A percentile compares a stretch with the other conserved stretches of the same genome.
phyloP scores from a whole-genome alignment of 2,113 vertebrate species.

The Balaenoptera acutorostrata region DNA sequence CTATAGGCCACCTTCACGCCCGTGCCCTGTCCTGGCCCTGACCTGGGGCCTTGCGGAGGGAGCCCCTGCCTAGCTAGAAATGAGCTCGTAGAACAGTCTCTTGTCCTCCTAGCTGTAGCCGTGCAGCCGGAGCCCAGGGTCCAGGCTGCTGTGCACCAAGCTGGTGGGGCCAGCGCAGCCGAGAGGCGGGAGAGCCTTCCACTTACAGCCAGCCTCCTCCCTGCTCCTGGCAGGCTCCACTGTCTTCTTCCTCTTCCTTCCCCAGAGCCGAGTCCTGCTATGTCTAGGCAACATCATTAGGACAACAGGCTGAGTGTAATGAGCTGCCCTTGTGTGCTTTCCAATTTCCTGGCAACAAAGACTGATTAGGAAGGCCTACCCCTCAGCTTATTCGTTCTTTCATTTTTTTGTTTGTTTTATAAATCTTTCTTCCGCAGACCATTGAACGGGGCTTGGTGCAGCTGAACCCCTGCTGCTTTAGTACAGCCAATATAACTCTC shows the following conservation, averaged over 20 bases:
- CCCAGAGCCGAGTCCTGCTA: fast-evolving
- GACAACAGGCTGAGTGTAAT: neutral
- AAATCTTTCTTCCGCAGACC: neutral
- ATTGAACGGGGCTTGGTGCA: fast-evolving
- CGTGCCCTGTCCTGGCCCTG: neutral
- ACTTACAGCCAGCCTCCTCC: neutral
- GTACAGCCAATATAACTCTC: fast-evolving
- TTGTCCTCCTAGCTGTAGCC: neutral
- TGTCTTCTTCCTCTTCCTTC: neutral
- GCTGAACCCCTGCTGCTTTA: neutral
- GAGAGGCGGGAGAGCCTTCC: neutral
- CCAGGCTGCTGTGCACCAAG: neutral
- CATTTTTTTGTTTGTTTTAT: neutral
- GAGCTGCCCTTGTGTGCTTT: neutral
- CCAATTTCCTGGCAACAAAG: neutral
- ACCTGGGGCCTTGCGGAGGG: neutral
- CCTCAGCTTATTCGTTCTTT: neutral
- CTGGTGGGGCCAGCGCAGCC: neutral
- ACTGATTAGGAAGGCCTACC: neutral
- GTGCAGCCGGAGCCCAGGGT: neutral
- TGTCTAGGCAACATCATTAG: fast-evolving
- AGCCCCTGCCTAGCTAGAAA: neutral
- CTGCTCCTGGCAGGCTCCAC: neutral
- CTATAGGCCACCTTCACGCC: fast-evolving
- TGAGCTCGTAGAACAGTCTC: fast-evolving